These are phyloP conservation scores for Protonibea diacanthus DNA, from an alignment of 2,797 vertebrate genomes.

Conservation along the genomic window DNA sequence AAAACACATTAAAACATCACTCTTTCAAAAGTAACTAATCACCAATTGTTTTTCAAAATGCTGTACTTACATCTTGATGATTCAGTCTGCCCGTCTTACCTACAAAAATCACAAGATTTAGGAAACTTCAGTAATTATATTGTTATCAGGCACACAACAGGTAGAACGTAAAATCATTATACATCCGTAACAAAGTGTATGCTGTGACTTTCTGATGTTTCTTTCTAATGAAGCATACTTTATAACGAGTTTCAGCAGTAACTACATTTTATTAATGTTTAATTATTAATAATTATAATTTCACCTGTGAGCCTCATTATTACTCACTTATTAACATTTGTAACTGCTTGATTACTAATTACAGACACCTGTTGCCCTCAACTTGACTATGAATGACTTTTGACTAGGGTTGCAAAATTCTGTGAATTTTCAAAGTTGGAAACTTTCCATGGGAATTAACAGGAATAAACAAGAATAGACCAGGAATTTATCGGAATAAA, in stretches of 20 bases:
- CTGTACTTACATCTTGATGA: conserved; percentile 63
- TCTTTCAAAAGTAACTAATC: neutral
- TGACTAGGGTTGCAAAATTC: no score
- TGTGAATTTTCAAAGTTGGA: no score
- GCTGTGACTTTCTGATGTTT: neutral
- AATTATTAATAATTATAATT: neutral
- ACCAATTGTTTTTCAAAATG: neutral
- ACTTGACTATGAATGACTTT: neutral
- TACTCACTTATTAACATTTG: neutral
- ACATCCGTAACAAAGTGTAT: neutral
- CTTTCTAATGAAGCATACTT: neutral
- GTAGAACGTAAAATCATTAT: neutral
- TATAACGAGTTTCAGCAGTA: neutral
- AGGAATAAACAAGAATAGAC: no score
- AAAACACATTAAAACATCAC: neutral
- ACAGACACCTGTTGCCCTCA: neutral
- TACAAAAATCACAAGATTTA: conserved; percentile 16
- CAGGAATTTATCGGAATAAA: no score
- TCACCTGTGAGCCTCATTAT: neutral
- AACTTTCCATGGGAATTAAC: no score
- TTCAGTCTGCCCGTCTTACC: conserved; percentile 7
- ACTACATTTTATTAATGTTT: no score
- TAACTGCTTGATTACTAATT: neutral
- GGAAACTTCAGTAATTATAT: neutral
- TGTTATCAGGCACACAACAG: neutral